Conservation (phyloP, 1,140 invertebrate genomes). For the Drepana arcuata region DNA sequence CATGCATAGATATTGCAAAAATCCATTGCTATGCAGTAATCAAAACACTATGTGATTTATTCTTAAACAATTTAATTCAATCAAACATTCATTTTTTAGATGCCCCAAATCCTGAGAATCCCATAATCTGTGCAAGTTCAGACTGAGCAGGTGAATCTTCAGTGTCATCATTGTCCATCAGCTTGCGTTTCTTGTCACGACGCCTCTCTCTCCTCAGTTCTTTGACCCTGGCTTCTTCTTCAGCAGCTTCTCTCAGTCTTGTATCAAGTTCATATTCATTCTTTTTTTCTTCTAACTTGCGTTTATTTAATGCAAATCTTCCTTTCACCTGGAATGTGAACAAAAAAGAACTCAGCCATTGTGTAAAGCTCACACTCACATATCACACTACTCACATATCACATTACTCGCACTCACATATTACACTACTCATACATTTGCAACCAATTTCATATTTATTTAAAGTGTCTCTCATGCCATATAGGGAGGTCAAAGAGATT, state of each 20-base stretch:
- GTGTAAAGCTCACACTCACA: no score
- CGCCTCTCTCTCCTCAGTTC: slow-evolving; percentile 93
- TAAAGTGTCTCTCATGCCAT: no score
- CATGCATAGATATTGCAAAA: no score
- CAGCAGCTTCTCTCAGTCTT: slow-evolving; percentile 92
- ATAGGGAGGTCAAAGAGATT: no score
- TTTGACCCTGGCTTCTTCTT: slow-evolving; percentile 95
- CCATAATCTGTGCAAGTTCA: slow-evolving; percentile 96
- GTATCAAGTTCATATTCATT: slow-evolving; percentile 97
- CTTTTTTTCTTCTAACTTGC: slow-evolving; percentile 95
- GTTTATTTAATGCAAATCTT: slow-evolving; percentile 93
- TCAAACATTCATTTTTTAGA: slow-evolving; percentile 93
- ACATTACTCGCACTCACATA: no score
- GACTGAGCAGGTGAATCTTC: slow-evolving; percentile 76
- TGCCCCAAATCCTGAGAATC: slow-evolving; percentile 95
- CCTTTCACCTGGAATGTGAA: slow-evolving; percentile 85
- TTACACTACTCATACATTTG: no score
- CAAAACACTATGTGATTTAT: no score
- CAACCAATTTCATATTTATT: neutral
- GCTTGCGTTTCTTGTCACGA: slow-evolving; percentile 92
- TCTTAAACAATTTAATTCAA: no score
- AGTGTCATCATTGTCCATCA: slow-evolving; percentile 79
- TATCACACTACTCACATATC: no score
- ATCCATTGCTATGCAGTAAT: no score
- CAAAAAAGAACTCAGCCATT: no score